phyloP scores from a whole-genome alignment of 2,113 vertebrate species.

The Emberiza fucata region DNA sequence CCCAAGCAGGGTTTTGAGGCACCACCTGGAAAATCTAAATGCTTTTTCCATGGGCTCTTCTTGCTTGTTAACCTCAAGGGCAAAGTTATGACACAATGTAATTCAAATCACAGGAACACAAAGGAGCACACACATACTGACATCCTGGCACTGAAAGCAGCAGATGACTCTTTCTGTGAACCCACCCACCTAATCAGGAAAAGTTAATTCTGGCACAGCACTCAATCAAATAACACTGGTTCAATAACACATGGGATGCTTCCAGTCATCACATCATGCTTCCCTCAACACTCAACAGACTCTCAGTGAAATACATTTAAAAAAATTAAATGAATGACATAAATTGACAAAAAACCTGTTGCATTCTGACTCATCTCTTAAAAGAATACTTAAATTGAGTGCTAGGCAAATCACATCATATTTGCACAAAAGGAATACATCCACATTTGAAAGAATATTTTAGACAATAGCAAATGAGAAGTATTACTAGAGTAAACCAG shows the following conservation, averaged over 20 bases:
- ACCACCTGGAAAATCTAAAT: background rate
- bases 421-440: background rate
- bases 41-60: background rate
- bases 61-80: background rate
- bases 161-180: background rate
- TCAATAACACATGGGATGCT: background rate
- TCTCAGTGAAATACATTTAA: background rate
- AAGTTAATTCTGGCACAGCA: background rate
- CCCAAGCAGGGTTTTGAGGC: background rate
- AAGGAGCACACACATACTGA: background rate
- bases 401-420: background rate
- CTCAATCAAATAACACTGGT: background rate
- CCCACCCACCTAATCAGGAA: background rate
- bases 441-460: background rate
- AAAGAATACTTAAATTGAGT: background rate
- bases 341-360: background rate
- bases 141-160: background rate
- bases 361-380: background rate
- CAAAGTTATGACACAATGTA: background rate
- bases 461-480: accelerated
- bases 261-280: background rate
- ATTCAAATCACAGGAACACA: background rate
- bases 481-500: background rate
- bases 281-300: background rate
- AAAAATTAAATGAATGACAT: background rate